Evolutionary conservation across 2,113 vertebrate genomes (phyloP), one percentile per base, ranked within the genome.

Genomic region (Antechinus stuartii): DNA sequence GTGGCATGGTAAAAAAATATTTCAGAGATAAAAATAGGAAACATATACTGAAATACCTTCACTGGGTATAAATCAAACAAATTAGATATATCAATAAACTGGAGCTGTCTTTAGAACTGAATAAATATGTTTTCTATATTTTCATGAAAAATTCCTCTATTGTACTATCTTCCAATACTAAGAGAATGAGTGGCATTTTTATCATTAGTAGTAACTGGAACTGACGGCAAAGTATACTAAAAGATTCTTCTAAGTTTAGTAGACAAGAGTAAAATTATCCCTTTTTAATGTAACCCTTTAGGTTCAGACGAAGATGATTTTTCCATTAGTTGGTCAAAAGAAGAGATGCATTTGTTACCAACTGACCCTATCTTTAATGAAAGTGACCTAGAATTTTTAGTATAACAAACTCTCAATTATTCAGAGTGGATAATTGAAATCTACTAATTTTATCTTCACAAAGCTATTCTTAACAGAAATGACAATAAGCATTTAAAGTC

Each of bases 351-450:
- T 91, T 97, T 97, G 84, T 84, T 89, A 92, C 50, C 94, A 91
- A 94, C 0, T 94, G 90, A 96, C 95, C 54, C 47, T 89, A 89
- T 94, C 96, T 93, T 91, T 54, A 61, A 91, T 92, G 55, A 90
- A 93, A 12, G 16, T 46, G 93, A 95, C 92, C 97, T 94, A 92
- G 61, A 95, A 96, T 55, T 57, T 95, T 94, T 95, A 97, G 94
- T 95, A 95, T 96, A 97, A 97, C 96, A 91, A 97, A 97, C 97
- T 97, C 97, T 97, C 97, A 96, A 94, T 96, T 95, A 22, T 52
- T 56, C 92, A 76, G 27, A 90, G 52, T 30, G 16, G 93, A 89
- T 95, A 55, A 95, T 1, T 89, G 55, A 94, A 91, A 95, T 68
- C 56, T 52, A 93, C 90, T 47, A 89, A 90, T 16, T 90, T 30